Conservation (phyloP, 2,797 vertebrate genomes). For the Poecile montanus region DNA sequence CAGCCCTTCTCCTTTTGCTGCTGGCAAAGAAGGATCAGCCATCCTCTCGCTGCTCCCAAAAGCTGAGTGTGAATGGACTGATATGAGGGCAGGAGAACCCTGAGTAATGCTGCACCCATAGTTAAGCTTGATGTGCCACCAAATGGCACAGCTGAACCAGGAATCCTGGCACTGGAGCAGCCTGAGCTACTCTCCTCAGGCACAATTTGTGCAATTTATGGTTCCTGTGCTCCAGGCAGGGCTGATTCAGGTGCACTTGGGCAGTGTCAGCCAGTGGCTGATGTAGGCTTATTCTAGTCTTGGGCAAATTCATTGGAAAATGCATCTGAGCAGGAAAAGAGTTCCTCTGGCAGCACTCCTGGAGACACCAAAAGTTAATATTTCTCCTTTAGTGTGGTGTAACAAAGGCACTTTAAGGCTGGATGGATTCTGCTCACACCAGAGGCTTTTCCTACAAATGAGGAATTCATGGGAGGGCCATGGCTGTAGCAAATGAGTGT, state of each 20-base stretch:
- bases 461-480: neutral
- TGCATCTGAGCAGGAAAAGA: neutral
- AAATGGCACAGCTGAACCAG: neutral
- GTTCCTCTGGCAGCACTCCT: neutral
- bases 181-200: neutral
- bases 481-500: neutral
- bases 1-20: neutral
- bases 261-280: neutral
- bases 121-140: neutral
- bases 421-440: neutral
- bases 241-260: neutral
- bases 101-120: neutral
- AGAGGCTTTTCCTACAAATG: neutral
- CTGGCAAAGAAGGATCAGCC: neutral
- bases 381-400: neutral
- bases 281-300: neutral
- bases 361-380: neutral
- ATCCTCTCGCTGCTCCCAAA: neutral
- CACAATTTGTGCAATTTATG: neutral
- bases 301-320: neutral
- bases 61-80: constrained; percentile 37
- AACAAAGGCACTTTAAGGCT: neutral
- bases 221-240: neutral
- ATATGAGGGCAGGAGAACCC: neutral
- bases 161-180: neutral